A percentile compares a stretch with the other conserved stretches of the same genome.
These are phyloP conservation scores for Cheilosia scutellata DNA, from an alignment of 2,888 invertebrate genomes.

Conservation along the genomic window DNA sequence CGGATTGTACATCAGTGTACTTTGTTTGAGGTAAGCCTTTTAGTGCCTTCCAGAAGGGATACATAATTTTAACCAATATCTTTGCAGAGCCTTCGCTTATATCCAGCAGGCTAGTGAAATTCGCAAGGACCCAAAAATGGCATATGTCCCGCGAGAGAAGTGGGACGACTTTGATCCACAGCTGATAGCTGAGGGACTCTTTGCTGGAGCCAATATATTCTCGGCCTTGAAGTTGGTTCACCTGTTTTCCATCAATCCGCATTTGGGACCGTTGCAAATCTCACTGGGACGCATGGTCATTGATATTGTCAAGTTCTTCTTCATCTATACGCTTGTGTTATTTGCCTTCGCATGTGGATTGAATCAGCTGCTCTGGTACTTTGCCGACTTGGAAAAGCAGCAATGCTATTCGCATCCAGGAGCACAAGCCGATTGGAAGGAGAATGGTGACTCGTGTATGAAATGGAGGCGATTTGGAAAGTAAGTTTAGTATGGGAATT, in stretches of 20 bases:
- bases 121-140: conserved; percentile 87
- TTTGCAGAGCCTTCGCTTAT: conserved; percentile 88
- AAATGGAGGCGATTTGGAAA: conserved; percentile 94
- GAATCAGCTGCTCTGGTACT: conserved; percentile 97
- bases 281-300: conserved; percentile 95
- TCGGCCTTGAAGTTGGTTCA: conserved; percentile 96
- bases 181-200: conserved; percentile 95
- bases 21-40: conserved; percentile 85
- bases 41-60: background rate
- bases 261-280: conserved; percentile 96
- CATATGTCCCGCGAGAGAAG: conserved; percentile 91
- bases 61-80: background rate
- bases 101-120: conserved; percentile 91
- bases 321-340: conserved; percentile 93
- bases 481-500: conserved; percentile 85
- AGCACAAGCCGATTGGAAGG: conserved; percentile 91
- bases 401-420: conserved; percentile 90
- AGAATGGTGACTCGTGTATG: conserved; percentile 90
- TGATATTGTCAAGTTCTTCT: conserved; percentile 96
- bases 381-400: conserved; percentile 92
- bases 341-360: conserved; percentile 97
- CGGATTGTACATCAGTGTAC: conserved; percentile 91
- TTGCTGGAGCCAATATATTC: conserved; percentile 97
- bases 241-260: conserved; percentile 96
- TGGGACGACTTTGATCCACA: conserved; percentile 98